These are phyloP conservation scores for Philaenus spumarius DNA, from an alignment of 1,140 invertebrate genomes.

Conservation along the genomic window DNA sequence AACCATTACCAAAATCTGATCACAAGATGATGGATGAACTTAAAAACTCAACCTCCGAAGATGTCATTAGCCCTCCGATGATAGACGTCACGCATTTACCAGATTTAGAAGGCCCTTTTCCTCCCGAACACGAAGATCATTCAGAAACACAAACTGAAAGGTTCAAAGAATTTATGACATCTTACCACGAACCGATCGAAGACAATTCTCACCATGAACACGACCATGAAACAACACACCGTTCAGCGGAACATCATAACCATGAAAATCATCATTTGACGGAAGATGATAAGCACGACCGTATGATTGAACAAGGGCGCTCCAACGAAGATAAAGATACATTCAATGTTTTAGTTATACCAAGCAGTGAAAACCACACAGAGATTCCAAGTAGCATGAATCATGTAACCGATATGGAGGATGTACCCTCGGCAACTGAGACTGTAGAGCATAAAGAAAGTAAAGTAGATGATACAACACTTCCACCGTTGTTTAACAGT, in stretches of 20 bases:
- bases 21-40: constrained; percentile 30
- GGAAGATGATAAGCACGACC: constrained; percentile 1
- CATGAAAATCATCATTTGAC: neutral
- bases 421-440: neutral
- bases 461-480: too few relatives aligned
- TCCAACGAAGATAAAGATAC: neutral
- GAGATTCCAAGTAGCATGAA: neutral
- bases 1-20: constrained; percentile 32
- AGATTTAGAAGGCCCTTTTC: constrained; percentile 5
- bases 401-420: neutral
- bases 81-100: constrained; percentile 7
- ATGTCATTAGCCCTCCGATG: constrained; percentile 28
- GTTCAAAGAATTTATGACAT: constrained; percentile 8
- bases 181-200: constrained; percentile 3
- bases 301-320: neutral
- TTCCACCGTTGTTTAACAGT: too few relatives aligned
- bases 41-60: constrained; percentile 28
- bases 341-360: neutral
- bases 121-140: constrained; percentile 8
- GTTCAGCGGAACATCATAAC: neutral
- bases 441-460: neutral
- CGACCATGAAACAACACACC: neutral
- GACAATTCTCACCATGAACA: neutral
- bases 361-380: neutral
- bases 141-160: constrained; percentile 12